Percentiles rank a stretch among this genome's conserved stretches.
These are phyloP conservation scores for Limonius californicus DNA, from an alignment of 1,140 invertebrate species.

Conservation along the genomic window DNA sequence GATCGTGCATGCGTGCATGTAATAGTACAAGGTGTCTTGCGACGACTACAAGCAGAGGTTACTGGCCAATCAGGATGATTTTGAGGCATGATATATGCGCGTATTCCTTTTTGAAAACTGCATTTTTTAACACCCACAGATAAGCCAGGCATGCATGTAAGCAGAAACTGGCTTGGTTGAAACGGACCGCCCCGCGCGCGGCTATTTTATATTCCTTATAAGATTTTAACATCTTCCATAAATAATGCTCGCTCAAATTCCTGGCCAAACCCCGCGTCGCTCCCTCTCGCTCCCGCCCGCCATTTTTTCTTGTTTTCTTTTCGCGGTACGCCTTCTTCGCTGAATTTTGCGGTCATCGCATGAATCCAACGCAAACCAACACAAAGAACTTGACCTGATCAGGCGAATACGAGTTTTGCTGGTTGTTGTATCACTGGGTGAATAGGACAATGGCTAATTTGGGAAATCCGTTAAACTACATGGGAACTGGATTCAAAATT, in stretches of 20 bases:
- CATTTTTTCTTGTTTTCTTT: background rate
- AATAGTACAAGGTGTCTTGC: background rate
- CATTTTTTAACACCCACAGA: background rate
- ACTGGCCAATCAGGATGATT: background rate
- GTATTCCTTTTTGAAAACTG: background rate
- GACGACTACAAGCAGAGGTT: background rate
- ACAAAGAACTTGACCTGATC: no score
- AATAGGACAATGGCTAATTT: no score
- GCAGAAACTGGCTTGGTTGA: background rate
- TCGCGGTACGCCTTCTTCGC: background rate
- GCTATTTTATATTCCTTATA: background rate
- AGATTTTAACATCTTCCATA: constrained; percentile 1
- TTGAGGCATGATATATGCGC: background rate
- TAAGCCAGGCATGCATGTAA: background rate
- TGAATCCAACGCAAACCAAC: no score
- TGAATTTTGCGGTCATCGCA: no score
- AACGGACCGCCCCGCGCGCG: background rate
- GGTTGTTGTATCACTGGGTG: no score
- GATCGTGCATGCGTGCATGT: background rate
- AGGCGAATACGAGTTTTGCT: no score
- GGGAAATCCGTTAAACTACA: no score
- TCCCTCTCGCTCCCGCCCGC: no score
- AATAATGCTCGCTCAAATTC: constrained; percentile 1
- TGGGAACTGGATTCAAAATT: no score
- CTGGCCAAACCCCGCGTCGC: background rate